Base-by-base conservation (phyloP, 2,113 vertebrate genomes). In the Mobula birostris region DNA sequence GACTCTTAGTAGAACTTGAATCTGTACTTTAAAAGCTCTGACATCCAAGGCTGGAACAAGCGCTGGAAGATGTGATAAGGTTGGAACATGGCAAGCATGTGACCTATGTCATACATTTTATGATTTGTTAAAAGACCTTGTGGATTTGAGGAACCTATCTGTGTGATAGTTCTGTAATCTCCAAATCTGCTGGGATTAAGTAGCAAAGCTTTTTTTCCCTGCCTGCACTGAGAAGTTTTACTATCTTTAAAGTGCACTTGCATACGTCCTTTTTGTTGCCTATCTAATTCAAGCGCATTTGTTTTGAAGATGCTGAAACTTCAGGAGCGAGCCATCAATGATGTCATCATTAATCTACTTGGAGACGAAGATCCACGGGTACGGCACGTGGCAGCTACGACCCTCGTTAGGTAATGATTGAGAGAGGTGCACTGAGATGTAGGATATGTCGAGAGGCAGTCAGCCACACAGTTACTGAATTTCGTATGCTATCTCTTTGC, bases 361-460 rank as follows among this genome's bases (percentile, higher is more conserved):
- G 98, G 98, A 94, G 99, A 99, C 58, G 99, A 99, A 56, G 98
- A 99, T 95, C 98, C 98, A 7, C 96, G 99, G 94, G 99, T 99
- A 36, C 97, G 99, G 14, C 99, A 98, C 0, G 96, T 99, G 2
- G 98, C 99, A 0, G 98, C 99, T 0, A 96, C 97, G 5, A 96
- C 97, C 0, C 95, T 99, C 80, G 95, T 96, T 95, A 98, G 98
- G 99, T 99, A 96, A 17, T 3, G 8, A 56, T 56, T 68, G 90
- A 74, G 21, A 72, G 2, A 17, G 40, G 9, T 19, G 8, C 32
- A 36, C 7, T 40, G n/a, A 14, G 58, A 0, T 0, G 58, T 12
- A 61, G 29, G 56, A 19, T 70, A 17, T 70, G 68, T 48, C 1
- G 19, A 24, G 72, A 24, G 72, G 24, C 27, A 29, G 27, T 61